Conservation (phyloP, 2,797 vertebrate species). For the Neomorphus geoffroyi region DNA sequence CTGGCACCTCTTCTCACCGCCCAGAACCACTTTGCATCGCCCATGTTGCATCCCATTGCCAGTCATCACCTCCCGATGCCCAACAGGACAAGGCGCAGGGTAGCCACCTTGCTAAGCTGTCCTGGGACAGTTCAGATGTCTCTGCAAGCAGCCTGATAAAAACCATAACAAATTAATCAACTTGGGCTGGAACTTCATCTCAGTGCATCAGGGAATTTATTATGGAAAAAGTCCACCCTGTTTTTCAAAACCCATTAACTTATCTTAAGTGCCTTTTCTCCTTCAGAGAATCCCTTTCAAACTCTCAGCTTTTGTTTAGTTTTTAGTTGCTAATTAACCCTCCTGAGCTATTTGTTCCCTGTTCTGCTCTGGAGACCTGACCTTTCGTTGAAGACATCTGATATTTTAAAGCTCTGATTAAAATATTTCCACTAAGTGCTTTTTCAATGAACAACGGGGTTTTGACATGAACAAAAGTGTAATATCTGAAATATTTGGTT, state of each 20-base stretch:
- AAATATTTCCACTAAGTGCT: slow-evolving; percentile 35
- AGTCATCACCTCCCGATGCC: accelerated
- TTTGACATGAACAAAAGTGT: not conserved
- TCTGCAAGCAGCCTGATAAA: not conserved
- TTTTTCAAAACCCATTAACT: not conserved
- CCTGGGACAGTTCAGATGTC: not conserved
- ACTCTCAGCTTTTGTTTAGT: not conserved
- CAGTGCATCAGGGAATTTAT: not conserved
- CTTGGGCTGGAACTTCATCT: not conserved
- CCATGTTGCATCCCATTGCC: not conserved
- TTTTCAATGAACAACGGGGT: not conserved
- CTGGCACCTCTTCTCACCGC: not conserved
- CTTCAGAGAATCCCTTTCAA: not conserved
- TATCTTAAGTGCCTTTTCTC: not conserved
- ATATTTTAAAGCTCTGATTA: slow-evolving; percentile 23
- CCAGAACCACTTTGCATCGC: not conserved
- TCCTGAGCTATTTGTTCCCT: slow-evolving; percentile 19
- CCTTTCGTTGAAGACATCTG: slow-evolving; percentile 17
- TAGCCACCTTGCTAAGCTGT: accelerated
- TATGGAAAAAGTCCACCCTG: not conserved
- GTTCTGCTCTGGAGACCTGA: slow-evolving; percentile 20
- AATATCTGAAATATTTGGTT: not conserved
- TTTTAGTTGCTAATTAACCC: slow-evolving; percentile 43
- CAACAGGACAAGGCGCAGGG: accelerated
- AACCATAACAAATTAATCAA: accelerated